Conservation (phyloP, 2,888 invertebrate species). For the Copidosoma aretas region DNA sequence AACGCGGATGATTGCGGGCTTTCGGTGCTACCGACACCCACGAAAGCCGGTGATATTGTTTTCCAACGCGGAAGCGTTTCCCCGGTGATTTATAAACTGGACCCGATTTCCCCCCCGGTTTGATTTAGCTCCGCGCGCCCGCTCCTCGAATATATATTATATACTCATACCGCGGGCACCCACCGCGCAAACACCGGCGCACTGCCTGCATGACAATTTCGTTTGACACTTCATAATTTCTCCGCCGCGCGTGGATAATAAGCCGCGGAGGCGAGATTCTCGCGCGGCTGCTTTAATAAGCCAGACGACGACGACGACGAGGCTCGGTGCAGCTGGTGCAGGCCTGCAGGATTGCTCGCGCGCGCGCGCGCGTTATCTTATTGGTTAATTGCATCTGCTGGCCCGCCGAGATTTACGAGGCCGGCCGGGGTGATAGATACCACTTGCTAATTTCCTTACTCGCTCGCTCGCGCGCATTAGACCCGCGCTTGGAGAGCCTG, state of each 20-base stretch:
- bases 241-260: background rate
- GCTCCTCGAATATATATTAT: background rate
- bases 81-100: too few species aligned
- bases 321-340: too few species aligned
- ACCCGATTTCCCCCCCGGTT: background rate
- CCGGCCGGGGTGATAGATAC: conserved; percentile 34
- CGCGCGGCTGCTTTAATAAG: background rate
- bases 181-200: background rate
- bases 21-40: too few species aligned
- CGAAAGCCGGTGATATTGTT: too few species aligned
- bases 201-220: background rate
- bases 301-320: background rate
- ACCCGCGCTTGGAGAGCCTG: too few species aligned
- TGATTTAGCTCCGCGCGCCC: background rate
- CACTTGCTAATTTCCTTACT: conserved; percentile 37
- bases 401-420: conserved; percentile 37
- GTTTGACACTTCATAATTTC: background rate
- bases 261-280: background rate
- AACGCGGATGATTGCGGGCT: background rate
- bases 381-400: conserved; percentile 57
- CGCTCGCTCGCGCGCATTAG: conserved; percentile 16
- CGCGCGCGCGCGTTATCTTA: conserved; percentile 46
- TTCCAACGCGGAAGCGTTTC: too few species aligned
- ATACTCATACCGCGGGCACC: background rate
- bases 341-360: background rate